phyloP scores from a whole-genome alignment of 2,888 invertebrate genomes.

The Cantharis rustica region DNA sequence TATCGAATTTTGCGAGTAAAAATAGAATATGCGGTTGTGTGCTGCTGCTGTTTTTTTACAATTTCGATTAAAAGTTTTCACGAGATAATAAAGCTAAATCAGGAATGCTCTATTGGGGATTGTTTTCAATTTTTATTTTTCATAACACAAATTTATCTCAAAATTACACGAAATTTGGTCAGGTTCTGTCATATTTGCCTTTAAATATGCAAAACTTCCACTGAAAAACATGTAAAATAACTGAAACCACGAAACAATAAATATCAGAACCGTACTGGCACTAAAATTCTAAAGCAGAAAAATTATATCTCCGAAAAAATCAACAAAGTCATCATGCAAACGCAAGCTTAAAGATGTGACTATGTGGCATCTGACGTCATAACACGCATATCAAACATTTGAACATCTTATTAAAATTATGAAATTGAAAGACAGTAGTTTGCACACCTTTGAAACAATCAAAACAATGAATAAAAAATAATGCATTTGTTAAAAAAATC shows the following conservation, averaged over 20 bases:
- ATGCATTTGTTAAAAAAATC: too few relatives aligned
- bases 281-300: too few relatives aligned
- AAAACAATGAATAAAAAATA: too few relatives aligned
- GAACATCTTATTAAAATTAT: too few relatives aligned
- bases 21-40: neutral
- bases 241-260: neutral
- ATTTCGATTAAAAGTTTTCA: neutral
- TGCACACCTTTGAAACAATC: too few relatives aligned
- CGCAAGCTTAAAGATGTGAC: too few relatives aligned
- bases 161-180: neutral
- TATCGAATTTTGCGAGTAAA: conserved; percentile 14
- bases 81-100: neutral
- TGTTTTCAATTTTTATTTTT: neutral
- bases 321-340: too few relatives aligned
- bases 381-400: too few relatives aligned
- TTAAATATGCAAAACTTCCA: neutral
- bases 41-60: neutral
- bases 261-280: neutral
- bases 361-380: too few relatives aligned
- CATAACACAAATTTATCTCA: neutral
- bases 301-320: too few relatives aligned
- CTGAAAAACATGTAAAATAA: neutral
- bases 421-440: too few relatives aligned
- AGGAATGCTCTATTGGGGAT: neutral
- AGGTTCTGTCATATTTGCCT: neutral